Base-by-base conservation (phyloP, 2,888 invertebrate genomes). In the Vanessa cardui region DNA sequence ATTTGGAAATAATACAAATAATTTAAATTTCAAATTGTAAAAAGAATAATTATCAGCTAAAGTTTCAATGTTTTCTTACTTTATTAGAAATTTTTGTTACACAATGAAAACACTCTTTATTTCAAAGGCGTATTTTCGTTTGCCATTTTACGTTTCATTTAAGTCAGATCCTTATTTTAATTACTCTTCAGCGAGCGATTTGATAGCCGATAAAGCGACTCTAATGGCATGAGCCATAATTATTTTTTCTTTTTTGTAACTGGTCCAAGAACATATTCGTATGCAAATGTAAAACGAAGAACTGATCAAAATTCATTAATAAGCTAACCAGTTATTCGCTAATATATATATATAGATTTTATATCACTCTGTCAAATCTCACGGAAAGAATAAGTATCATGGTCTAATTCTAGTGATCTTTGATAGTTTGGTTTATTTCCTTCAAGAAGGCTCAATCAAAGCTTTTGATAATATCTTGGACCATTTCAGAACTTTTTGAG, bases 191-290 rank as follows among this genome's bases (percentile, higher is more conserved):
- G 50, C 66, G 61, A 69, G 64, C 74, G 74, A 73, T 74, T 73
- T 62, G 78, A 81, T 78, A 77, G 72, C 68, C 75, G 78, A 78
- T 66, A 66, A 65, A 49, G 54, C 59, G 65, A 62, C 46, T 47
- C 54, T 69, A 69, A 69, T 66, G 56, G 73, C 67, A 73, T 73
- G 73, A 75, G 69, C 75, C 73, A 77, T 78, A 72, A 80, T 80
- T 81, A 82, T 80, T 81, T 83, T n/a, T 78, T 77, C 75, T 76
- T 81, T 78, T 78, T 76, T 65, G 74, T 71, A 74, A 77, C 70
- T 67, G 64, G 61, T 68, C 58, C 59, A 63, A 44, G 64, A 67
- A 60, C 59, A 58, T 66, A 71, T 62, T n/a, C 33, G 59, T 47
- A 49, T 68, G 64, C 45, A 59, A 56, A 56, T 33, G n/a, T 33